These are phyloP conservation scores for Peromyscus aztecus DNA, from an alignment of 2,797 vertebrate species.

Conservation along the genomic window DNA sequence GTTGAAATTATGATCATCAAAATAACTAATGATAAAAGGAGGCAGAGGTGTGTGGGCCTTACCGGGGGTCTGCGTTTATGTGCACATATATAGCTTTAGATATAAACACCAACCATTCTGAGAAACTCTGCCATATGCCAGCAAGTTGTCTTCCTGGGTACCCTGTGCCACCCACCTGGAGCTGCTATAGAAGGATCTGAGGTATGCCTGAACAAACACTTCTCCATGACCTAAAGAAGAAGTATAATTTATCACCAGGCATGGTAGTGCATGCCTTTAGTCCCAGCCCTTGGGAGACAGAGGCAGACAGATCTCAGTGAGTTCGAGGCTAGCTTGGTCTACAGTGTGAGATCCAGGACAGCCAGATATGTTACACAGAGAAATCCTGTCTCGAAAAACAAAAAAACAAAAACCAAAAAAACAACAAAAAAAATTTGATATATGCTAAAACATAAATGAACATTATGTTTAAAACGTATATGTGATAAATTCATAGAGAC, in stretches of 20 bases:
- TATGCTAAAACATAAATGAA: neutral
- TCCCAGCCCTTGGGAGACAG: neutral
- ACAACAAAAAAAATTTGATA: neutral
- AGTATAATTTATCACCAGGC: neutral
- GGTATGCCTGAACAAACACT: neutral
- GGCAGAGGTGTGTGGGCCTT: neutral
- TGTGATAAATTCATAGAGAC: neutral
- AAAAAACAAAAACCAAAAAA: neutral
- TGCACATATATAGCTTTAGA: neutral
- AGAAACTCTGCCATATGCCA: neutral
- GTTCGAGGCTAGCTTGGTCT: neutral
- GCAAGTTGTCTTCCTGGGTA: neutral
- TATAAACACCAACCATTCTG: neutral
- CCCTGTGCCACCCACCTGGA: neutral
- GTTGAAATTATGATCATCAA: constrained; percentile 29
- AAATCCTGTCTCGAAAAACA: neutral
- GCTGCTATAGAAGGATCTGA: neutral
- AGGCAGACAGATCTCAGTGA: neutral
- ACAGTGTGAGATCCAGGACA: neutral
- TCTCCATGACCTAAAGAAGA: neutral
- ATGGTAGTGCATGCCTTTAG: neutral
- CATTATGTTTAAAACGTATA: neutral
- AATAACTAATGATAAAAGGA: constrained; percentile 29
- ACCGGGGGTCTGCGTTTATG: neutral
- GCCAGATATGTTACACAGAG: neutral